A percentile compares a stretch with the other conserved stretches of the same genome.
Evolutionary conservation across 2,888 invertebrate species (phyloP).

Genomic region (Colletes collaris): DNA sequence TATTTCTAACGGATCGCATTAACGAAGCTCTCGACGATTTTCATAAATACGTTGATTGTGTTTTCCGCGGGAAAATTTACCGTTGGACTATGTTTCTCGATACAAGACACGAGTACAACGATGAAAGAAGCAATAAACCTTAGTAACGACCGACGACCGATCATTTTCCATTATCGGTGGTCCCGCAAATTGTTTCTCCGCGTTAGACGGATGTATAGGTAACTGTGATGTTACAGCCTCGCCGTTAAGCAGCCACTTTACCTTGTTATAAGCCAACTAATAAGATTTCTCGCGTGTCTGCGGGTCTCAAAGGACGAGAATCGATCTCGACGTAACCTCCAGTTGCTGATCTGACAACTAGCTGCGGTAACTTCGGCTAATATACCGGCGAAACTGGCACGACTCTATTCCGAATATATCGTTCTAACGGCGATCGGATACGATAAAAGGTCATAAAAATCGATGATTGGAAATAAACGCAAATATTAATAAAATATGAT

Average conservation of each 20-base stretch:
- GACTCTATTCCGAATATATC: background rate
- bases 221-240: background rate
- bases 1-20: too few relatives aligned
- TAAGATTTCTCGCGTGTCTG: constrained; percentile 59
- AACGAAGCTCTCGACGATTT: too few relatives aligned
- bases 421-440: background rate
- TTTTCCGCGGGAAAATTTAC: background rate
- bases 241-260: constrained; percentile 56
- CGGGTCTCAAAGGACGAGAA: constrained; percentile 42
- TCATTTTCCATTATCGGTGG: constrained; percentile 1
- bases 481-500: too few relatives aligned
- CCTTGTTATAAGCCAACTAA: constrained; percentile 51
- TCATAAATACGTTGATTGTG: too few relatives aligned
- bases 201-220: background rate
- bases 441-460: too few relatives aligned
- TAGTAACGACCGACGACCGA: background rate
- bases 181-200: background rate
- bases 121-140: too few relatives aligned
- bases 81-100: background rate
- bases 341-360: background rate
- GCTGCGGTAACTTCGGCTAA: background rate
- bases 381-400: background rate
- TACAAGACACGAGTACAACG: background rate
- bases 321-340: constrained; percentile 30
- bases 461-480: too few relatives aligned